Conservation (phyloP, 1,140 invertebrate genomes). For the Trachelipus rathkii region DNA sequence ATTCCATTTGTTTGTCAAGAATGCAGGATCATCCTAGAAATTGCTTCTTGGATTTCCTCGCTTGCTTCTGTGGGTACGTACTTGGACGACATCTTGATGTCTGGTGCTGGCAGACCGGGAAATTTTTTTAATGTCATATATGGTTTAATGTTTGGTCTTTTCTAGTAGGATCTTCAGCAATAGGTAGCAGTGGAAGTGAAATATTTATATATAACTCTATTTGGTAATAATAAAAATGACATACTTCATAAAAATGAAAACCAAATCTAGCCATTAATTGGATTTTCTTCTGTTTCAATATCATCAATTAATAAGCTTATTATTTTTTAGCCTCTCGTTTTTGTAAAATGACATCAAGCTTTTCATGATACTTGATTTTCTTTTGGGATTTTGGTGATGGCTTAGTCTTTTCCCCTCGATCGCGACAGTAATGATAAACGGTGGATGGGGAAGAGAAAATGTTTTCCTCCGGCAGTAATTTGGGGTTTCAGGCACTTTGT, state of each 20-base stretch:
- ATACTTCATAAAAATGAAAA: background rate
- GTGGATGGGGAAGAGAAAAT: too few relatives aligned
- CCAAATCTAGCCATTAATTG: background rate
- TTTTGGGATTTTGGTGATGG: too few relatives aligned
- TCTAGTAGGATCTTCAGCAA: background rate
- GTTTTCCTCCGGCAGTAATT: too few relatives aligned
- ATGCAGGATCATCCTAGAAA: background rate
- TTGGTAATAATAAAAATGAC: background rate
- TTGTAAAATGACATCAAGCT: too few relatives aligned
- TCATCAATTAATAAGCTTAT: background rate
- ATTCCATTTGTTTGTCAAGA: background rate
- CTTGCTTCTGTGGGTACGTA: background rate
- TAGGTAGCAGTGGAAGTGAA: background rate
- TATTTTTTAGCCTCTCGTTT: too few relatives aligned
- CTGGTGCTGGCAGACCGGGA: background rate
- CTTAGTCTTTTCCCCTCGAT: too few relatives aligned
- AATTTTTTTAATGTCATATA: background rate
- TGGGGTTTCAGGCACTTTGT: too few relatives aligned
- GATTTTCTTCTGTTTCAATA: background rate
- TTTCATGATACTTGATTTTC: too few relatives aligned
- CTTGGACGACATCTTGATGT: background rate
- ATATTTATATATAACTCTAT: background rate
- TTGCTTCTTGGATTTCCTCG: background rate
- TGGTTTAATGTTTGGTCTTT: background rate
- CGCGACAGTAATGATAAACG: too few relatives aligned